Evolutionary conservation across 2,888 invertebrate species (phyloP).

Genomic region (Conops quadrifasciatus): DNA sequence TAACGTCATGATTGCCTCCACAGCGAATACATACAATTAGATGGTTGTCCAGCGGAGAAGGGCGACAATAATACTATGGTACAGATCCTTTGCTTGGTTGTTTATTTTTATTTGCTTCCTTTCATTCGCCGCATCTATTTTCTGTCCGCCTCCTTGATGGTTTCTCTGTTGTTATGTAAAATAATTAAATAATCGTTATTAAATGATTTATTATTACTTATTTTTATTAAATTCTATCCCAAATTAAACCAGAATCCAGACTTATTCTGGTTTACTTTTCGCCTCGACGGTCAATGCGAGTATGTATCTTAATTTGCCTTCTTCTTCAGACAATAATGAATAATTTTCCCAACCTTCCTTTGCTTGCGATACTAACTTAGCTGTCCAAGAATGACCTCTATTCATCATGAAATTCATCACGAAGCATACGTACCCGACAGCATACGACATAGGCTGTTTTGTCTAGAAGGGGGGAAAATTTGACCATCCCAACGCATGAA

Average conservation of each 20-base stretch:
- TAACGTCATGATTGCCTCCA: no score
- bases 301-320: not conserved
- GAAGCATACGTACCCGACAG: no score
- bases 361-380: no score
- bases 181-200: constrained; percentile 5
- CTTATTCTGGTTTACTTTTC: not conserved
- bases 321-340: constrained; percentile 6
- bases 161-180: not conserved
- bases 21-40: no score
- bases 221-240: not conserved
- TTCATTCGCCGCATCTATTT: not conserved
- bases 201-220: not conserved
- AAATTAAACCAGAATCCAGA: not conserved
- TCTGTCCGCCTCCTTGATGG: not conserved
- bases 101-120: not conserved
- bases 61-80: no score
- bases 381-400: no score
- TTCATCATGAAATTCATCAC: no score
- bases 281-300: not conserved
- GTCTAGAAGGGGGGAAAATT: no score
- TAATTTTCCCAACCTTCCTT: not conserved
- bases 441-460: no score
- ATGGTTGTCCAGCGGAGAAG: no score
- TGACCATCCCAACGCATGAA: no score
- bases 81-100: not conserved